Base-by-base conservation (phyloP, 2,888 invertebrate species). In the Limnephilus rhombicus region DNA sequence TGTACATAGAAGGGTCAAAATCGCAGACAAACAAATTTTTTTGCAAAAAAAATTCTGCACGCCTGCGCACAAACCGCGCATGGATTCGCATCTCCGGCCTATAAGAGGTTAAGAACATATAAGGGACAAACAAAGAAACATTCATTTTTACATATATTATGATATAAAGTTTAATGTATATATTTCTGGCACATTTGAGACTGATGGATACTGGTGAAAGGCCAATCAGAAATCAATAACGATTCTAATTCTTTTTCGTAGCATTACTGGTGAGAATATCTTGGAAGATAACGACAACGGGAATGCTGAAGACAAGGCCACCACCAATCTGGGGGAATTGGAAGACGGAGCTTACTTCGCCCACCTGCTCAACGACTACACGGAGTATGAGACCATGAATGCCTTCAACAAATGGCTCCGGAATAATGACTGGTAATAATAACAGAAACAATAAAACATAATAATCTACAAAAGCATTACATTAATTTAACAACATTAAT, bases 391-490 rank as follows among this genome's bases (percentile, higher is more conserved):
- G 37, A 41, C 68, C 18, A 88, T 80, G 68, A 88, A 80, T 68
- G 37, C 31, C 15, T 80, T 88, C 34, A 37, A 88, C 37, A 68
- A 88, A 34, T 88, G 88, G 88, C 88, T 88, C 13, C 49, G 34
- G 37, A 68, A 88, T 11, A 88, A 88, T 37, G 88, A 88, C 13
- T 80, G 88, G 88, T 88, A 80, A 88, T 88, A 68, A 88, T 34
- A 49, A 24, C 24, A 24, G 24, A 68, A 24, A 18, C 18, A 31
- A 31, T 31, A 24, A 68, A 68, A 68, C 7, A 68, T 24, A 24
- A 68, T 68, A 24, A 68, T 68, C 68, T 7, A 24, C 18, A 24
- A 7, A 68, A 68, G 24, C 24, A 24, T 68, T 68, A 7, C 68
- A 24, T 68, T 68, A 31, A 31, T 31, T 31, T 31, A 31, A 31